phyloP scores from a whole-genome alignment of 2,888 invertebrate species.

The Scaptomyza tumidula region DNA sequence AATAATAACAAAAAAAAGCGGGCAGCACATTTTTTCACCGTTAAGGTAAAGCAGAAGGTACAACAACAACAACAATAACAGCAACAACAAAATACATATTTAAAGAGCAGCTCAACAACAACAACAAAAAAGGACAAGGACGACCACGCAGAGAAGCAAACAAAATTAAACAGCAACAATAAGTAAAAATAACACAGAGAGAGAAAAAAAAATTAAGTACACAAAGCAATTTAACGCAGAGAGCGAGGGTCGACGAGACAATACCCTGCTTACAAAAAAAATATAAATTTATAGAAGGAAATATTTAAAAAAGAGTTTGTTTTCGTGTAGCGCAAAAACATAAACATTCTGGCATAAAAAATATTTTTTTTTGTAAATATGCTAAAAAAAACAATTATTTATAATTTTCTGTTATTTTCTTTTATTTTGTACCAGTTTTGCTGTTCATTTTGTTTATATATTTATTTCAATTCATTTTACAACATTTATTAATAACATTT shows the following conservation, averaged over 20 bases:
- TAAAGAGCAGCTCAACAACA: slow-evolving; percentile 61
- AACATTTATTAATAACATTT: too few species aligned
- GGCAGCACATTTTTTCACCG: slow-evolving; percentile 67
- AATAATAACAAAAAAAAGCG: slow-evolving; percentile 22
- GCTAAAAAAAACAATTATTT: too few species aligned
- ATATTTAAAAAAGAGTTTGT: too few species aligned
- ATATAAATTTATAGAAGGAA: background rate
- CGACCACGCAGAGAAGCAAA: slow-evolving; percentile 63
- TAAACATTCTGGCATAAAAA: too few species aligned
- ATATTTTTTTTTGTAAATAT: too few species aligned
- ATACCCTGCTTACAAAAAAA: slow-evolving; percentile 20
- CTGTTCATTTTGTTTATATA: too few species aligned
- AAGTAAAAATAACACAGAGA: slow-evolving; percentile 18
- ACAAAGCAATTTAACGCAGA: background rate
- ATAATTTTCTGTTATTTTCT: too few species aligned
- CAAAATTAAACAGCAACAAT: slow-evolving; percentile 70
- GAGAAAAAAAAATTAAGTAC: slow-evolving; percentile 26
- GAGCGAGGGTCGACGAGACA: background rate
- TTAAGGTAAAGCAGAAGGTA: slow-evolving; percentile 73
- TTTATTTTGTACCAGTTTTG: too few species aligned
- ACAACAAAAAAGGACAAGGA: slow-evolving; percentile 23
- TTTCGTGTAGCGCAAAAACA: too few species aligned
- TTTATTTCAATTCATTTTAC: too few species aligned
- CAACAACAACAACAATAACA: slow-evolving; percentile 47
- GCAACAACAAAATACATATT: slow-evolving; percentile 66